These are phyloP conservation scores for Teleopsis dalmanni DNA, from an alignment of 1,140 invertebrate genomes.

Conservation along the genomic window DNA sequence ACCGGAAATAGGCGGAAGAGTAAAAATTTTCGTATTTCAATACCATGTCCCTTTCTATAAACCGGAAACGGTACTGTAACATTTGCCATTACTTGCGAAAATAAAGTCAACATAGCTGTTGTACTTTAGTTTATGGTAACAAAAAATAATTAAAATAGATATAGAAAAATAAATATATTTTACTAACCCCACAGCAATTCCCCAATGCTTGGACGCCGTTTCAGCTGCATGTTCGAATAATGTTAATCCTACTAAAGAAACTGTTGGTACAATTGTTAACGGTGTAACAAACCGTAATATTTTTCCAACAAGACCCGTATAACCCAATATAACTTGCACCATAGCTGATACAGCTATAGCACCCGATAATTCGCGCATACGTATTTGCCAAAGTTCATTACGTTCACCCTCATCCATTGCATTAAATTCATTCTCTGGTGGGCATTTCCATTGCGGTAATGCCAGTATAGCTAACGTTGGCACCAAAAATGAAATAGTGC, in stretches of 20 bases:
- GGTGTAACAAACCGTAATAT: slow-evolving; percentile 69
- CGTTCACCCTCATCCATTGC: slow-evolving; percentile 53
- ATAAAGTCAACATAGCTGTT: slow-evolving; percentile 68
- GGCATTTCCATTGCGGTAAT: slow-evolving; percentile 72
- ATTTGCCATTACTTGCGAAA: slow-evolving; percentile 71
- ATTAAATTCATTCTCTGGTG: slow-evolving; percentile 47
- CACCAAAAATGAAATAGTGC: slow-evolving; percentile 77
- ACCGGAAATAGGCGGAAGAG: slow-evolving; percentile 79
- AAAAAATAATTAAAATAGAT: neutral
- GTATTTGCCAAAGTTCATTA: slow-evolving; percentile 62
- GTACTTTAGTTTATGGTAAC: slow-evolving; percentile 54
- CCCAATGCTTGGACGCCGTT: slow-evolving; percentile 72
- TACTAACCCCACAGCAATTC: slow-evolving; percentile 64
- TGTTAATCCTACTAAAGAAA: slow-evolving; percentile 69
- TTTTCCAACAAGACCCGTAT: slow-evolving; percentile 63
- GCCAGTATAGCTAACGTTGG: slow-evolving; percentile 76
- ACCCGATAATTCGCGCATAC: slow-evolving; percentile 77
- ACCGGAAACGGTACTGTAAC: slow-evolving; percentile 57
- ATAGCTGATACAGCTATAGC: slow-evolving; percentile 76
- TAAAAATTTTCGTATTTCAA: slow-evolving; percentile 57
- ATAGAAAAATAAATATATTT: neutral
- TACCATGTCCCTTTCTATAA: slow-evolving; percentile 54
- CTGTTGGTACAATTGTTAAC: slow-evolving; percentile 71
- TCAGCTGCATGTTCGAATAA: slow-evolving; percentile 69
- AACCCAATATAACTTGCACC: slow-evolving; percentile 67